A percentile compares a stretch with the other conserved stretches of the same genome.
These are phyloP conservation scores for Glossophaga mutica DNA, from an alignment of 2,797 vertebrate genomes.

Conservation along the genomic window DNA sequence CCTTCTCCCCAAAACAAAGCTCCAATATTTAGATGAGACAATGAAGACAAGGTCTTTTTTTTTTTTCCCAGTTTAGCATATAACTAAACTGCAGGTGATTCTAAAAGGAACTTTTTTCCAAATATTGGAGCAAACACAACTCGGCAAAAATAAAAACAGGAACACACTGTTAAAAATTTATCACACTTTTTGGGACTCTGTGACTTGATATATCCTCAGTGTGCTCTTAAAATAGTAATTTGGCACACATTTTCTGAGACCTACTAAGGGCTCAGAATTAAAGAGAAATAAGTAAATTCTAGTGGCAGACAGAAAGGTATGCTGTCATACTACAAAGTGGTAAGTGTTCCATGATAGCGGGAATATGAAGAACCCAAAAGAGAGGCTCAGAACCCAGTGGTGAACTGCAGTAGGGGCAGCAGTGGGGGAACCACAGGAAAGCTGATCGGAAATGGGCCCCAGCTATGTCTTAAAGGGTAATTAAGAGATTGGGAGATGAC, in stretches of 20 bases:
- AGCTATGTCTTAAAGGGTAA: background rate
- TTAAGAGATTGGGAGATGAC: background rate
- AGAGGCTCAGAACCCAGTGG: background rate
- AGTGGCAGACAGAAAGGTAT: background rate
- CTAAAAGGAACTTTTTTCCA: background rate
- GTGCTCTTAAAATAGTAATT: background rate
- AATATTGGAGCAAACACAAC: conserved; percentile 1
- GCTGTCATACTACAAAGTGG: background rate
- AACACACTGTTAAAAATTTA: background rate
- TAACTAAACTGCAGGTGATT: conserved; percentile 50
- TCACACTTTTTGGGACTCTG: background rate
- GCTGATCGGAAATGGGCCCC: background rate
- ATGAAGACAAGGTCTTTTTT: conserved; percentile 21
- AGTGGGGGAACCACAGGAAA: background rate
- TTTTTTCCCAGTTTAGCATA: background rate
- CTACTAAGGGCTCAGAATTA: background rate
- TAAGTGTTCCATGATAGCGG: background rate
- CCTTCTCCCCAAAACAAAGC: background rate
- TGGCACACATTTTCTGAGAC: conserved; percentile 18
- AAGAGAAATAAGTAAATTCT: background rate
- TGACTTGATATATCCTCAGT: background rate
- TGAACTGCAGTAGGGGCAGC: background rate
- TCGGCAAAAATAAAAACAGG: conserved; percentile 45
- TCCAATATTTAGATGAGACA: background rate
- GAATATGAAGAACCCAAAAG: background rate